Base-by-base conservation (phyloP, 2,888 invertebrate species). In the Tipula unca region DNA sequence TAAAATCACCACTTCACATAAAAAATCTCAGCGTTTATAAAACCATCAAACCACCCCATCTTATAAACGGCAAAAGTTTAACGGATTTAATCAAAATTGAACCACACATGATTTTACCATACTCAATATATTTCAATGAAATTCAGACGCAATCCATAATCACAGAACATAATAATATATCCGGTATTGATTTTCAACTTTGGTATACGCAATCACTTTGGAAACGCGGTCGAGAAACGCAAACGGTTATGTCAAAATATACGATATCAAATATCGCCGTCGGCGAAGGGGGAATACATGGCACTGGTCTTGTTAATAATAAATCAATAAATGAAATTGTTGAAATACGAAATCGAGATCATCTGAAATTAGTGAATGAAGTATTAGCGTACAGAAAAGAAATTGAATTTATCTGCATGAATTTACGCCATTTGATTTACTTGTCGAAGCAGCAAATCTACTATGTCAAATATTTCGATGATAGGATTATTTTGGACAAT, bases 201-300 rank as follows among this genome's bases (percentile, higher is more conserved):
- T 93, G 93, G 93, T 88, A 90, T 39, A 87, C 88, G 39, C 88
- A 89, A n/a, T 88, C 90, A 1, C 87, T 93, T 0, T 90, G 90
- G 88, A 88, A 88, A 14, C 87, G 87, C 3, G 88, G 89, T 0
- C 87, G 89, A 2, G 42, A 88, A 0, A 87, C 88, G 8, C 92
- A 93, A 88, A 88, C 88, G 3, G 89, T 93, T 5, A 89, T 88
- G 10, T 92, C 92, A 4, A 90, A 90, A 36, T 93, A 93, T 93
- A 90, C 88, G 1, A 87, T 92, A 0, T 86, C 88, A 4, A 90
- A 91, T 86, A 87, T 92, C 17, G 87, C 89, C 39, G 91, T 92
- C 54, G 87, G 88, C n/a, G 88, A 89, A 25, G 69, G 69, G 20
- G 87, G 90, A 85, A 88, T 91, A 0, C 86, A 85, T 10, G 90